Percentiles rank a stretch among this genome's conserved stretches.
Conservation (phyloP, 2,113 vertebrate species). For the Martes martes region DNA sequence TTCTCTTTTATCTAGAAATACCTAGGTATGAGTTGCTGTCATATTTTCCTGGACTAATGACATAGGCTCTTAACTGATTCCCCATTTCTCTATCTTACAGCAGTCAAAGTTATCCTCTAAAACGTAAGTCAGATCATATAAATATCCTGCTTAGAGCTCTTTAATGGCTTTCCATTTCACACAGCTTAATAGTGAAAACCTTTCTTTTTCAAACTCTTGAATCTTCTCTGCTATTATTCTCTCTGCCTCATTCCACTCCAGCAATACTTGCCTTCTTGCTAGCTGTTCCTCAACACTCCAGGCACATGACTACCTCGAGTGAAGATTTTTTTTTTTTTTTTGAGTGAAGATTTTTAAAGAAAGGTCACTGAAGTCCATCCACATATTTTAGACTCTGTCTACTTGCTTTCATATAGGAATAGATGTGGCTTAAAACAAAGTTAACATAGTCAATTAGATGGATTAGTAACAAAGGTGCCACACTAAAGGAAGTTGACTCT, state of each 20-base stretch:
- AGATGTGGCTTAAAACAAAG: neutral
- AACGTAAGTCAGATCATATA: neutral
- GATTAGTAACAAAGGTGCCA: neutral
- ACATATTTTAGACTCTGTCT: neutral
- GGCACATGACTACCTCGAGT: neutral
- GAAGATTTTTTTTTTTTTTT: neutral
- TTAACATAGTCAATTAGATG: neutral
- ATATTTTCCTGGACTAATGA: neutral
- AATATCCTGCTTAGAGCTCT: neutral
- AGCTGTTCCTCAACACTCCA: neutral
- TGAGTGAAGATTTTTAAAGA: conserved; percentile 17
- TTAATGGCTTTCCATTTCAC: neutral
- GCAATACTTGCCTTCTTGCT: neutral
- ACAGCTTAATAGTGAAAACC: neutral
- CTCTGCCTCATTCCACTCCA: neutral
- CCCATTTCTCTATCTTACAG: neutral
- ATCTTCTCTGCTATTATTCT: neutral
- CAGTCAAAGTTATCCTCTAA: neutral
- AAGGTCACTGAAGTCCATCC: neutral
- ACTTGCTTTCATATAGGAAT: neutral
- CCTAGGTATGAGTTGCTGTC: neutral
- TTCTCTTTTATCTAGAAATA: neutral
- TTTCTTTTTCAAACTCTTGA: neutral
- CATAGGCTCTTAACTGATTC: neutral
- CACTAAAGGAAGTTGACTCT: neutral